Percentiles rank a stretch among this genome's conserved stretches.
These are phyloP conservation scores for Lumbricus terrestris DNA, from an alignment of 2,888 invertebrate species.

Conservation along the genomic window DNA sequence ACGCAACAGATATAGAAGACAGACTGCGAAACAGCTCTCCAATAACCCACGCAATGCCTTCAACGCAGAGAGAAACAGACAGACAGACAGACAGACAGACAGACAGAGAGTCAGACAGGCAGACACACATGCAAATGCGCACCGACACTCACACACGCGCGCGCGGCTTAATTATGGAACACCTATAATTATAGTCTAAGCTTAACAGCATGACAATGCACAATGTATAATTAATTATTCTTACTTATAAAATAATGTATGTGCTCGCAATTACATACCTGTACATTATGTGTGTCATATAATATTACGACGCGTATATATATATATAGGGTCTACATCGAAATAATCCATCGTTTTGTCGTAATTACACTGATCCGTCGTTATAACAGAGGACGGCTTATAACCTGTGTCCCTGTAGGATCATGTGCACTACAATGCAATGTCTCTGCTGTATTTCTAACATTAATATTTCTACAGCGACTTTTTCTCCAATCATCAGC, in stretches of 20 bases:
- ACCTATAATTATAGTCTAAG: no score
- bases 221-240: neutral
- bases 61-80: neutral
- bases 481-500: neutral
- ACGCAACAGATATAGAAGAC: neutral
- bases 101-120: neutral
- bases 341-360: neutral
- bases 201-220: neutral
- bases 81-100: neutral
- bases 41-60: slow-evolving; percentile 5
- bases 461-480: neutral
- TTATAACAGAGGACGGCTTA: neutral
- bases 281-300: neutral
- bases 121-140: neutral
- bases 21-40: neutral
- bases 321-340: no score
- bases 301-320: no score
- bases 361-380: neutral
- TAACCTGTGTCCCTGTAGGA: neutral
- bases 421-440: neutral
- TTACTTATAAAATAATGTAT: neutral
- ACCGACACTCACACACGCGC: neutral
- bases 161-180: neutral
- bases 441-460: no score
- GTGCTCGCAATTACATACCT: neutral